Evolutionary conservation across 2,888 invertebrate species (phyloP).

Genomic region (Ctenicera cuprea): DNA sequence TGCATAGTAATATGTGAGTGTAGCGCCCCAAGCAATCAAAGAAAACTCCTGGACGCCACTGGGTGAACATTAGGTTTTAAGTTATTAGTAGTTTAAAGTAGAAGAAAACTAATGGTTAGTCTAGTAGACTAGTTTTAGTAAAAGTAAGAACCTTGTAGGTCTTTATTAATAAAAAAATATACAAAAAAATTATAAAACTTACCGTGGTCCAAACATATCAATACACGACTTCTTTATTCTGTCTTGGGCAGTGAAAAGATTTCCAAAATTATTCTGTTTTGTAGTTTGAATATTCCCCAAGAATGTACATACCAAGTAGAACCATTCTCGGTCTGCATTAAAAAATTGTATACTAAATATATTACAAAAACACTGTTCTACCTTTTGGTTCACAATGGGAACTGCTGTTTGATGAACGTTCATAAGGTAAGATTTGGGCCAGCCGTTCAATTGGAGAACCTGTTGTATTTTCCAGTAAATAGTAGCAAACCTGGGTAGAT

Average conservation of each 20-base stretch:
- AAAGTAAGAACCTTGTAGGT: no score
- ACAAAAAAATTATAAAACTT: no score
- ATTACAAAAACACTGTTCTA: no score
- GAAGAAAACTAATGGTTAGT: no score
- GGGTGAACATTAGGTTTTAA: no score
- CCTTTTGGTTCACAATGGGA: neutral
- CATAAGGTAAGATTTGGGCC: neutral
- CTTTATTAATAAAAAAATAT: no score
- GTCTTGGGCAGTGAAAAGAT: neutral
- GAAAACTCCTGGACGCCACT: no score
- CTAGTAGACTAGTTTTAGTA: no score
- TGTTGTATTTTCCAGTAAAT: neutral
- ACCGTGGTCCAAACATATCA: neutral
- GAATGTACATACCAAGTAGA: neutral
- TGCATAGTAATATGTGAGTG: no score
- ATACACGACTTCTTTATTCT: neutral
- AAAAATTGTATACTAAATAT: neutral
- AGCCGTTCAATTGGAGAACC: conserved; percentile 2
- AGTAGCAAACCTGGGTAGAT: neutral
- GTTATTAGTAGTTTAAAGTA: no score
- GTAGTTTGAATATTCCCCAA: conserved; percentile 20
- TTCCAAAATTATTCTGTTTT: conserved; percentile 7
- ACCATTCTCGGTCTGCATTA: conserved; percentile 9
- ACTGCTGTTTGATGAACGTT: neutral
- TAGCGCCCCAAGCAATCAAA: no score